Base-by-base conservation (phyloP, 2,797 vertebrate genomes). In the Zonotrichia albicollis region DNA sequence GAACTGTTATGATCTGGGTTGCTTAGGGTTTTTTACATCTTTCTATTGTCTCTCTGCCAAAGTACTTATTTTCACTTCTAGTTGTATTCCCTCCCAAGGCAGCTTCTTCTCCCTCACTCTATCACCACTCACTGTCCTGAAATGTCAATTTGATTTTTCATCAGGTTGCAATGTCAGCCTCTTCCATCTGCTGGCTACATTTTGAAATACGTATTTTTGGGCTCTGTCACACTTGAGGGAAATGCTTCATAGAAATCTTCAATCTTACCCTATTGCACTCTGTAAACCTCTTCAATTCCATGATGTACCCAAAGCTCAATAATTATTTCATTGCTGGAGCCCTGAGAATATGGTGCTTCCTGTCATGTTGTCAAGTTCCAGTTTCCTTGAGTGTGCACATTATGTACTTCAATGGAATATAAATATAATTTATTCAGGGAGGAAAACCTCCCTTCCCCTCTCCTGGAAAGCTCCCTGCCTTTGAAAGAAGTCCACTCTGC, bases 241-340 rank as follows among this genome's bases (percentile, higher is more conserved):
- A 83, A 29, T 22, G 20, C 9, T 71, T 73, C 8, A 17, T 13
- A 61, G 32, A 45, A 46, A 43, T 26, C 50, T 51, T 77, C 10
- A 34, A 74, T 16, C 2, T 74, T 29, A 53, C 8, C 66, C 16
- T 4, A 1, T 27, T 78, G 16, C 23, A 72, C 43, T 75, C 53
- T 51, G 70, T 19, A 85, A 77, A 74, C 2, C 4, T 76, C 32
- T 65, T 85, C 50, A 67, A 26, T 36, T 79, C 12, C 25, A 18
- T 36, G 21, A 70, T 0, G 0, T 1, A 13, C 8, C 4, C 22
- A 58, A 86, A 82, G 23, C 11, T 87, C 36, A 70, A 13, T 72
- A 65, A 90, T 43, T 3, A 77, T 75, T 93, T 78, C n/a, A 60
- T 87, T 68, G 25, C n/a, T 40, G 25, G 29, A 84, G 16, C 25